Conservation (phyloP, 2,797 vertebrate species). For the Pteropus rufus region DNA sequence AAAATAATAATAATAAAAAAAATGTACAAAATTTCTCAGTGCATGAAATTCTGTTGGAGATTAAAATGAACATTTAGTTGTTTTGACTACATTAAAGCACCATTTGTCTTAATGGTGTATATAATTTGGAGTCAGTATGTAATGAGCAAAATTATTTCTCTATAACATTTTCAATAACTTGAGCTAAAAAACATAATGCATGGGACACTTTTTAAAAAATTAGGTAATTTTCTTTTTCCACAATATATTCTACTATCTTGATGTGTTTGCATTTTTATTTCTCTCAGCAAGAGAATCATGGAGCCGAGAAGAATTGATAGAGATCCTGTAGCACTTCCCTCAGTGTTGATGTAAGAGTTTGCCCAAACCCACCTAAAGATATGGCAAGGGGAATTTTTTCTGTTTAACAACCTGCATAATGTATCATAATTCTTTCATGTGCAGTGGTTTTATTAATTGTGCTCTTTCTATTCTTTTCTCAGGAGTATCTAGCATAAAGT, state of each 20-base stretch:
- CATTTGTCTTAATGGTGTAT: not conserved
- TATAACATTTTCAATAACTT: conserved; percentile 6
- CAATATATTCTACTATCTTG: not conserved
- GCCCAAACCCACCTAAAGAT: not conserved
- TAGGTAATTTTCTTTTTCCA: not conserved
- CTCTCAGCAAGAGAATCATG: not conserved
- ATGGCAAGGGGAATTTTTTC: not conserved
- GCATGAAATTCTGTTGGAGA: not conserved
- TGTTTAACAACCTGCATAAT: not conserved
- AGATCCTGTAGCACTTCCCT: not conserved
- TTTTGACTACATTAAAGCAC: not conserved
- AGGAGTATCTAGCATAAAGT: not conserved
- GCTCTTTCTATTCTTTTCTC: conserved; percentile 13
- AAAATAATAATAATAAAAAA: not conserved
- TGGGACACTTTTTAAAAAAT: not conserved
- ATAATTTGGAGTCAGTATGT: not conserved
- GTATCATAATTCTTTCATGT: not conserved
- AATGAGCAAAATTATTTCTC: conserved; percentile 24
- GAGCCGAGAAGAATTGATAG: not conserved
- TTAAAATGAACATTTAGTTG: not conserved
- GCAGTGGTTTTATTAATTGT: conserved; percentile 37
- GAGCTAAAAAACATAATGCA: not conserved
- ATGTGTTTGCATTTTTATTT: not conserved
- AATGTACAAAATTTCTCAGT: not conserved
- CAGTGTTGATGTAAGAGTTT: not conserved